These are phyloP conservation scores for Pelecanoides urinatrix DNA, from an alignment of 2,113 vertebrate genomes.

Conservation along the genomic window DNA sequence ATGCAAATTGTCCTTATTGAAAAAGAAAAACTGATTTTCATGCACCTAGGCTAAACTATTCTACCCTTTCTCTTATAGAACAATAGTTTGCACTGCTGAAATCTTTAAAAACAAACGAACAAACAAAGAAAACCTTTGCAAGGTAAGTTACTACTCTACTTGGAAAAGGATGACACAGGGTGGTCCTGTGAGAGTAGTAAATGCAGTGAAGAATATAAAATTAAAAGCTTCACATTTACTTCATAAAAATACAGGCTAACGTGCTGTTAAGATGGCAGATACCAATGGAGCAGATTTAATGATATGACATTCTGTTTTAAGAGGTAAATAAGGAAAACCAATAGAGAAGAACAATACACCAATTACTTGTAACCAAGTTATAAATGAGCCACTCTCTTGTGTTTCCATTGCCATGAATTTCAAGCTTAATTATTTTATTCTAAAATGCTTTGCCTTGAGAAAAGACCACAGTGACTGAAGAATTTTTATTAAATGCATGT, in stretches of 20 bases:
- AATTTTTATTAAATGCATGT: background rate
- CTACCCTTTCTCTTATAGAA: background rate
- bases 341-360: background rate
- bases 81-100: fast-evolving
- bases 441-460: background rate
- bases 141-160: background rate
- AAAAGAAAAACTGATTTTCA: background rate
- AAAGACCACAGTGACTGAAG: background rate
- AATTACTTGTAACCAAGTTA: background rate
- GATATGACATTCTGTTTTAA: background rate
- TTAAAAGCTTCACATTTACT: background rate
- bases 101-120: background rate
- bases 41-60: background rate
- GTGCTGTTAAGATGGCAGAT: background rate
- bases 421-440: background rate
- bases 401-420: background rate
- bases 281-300: background rate
- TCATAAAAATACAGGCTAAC: background rate
- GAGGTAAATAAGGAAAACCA: slow-evolving; percentile 6
- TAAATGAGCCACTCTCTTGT: background rate
- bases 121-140: background rate
- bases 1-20: background rate
- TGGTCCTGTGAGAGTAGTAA: background rate
- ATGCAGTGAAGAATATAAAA: background rate
- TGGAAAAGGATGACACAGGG: background rate